Evolutionary conservation across 1,140 invertebrate genomes (phyloP), one percentile per base, ranked within the genome.

Genomic region (Belonocnema kinseyi): DNA sequence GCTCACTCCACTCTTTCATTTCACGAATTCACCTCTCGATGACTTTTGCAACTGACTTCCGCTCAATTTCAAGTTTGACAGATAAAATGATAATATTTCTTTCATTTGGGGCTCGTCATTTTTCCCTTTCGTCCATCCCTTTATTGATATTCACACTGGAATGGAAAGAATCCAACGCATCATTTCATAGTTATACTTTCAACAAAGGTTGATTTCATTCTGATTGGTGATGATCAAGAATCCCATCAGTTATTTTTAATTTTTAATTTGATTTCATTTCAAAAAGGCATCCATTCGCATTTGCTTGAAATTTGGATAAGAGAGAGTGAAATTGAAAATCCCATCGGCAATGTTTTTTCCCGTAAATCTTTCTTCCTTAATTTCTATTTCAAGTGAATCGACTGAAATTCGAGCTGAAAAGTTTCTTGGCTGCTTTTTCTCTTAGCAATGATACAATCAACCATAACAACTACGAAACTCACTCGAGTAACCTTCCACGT

Each of bases 1-100:
- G 79, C 51, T 54, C 70, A 73, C 72, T 50, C 72, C 72, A 77
- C 77, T 70, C 74, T 78, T 83, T 84, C 70, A 79, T 81, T 83
- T 84, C 79, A 76, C 76, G 16, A 58, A 72, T 71, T 77, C 72
- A 56, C 75, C 80, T 77, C 61, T 66, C 61, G 26, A 66, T 66
- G 61, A 66, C 61, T 66, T 66, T 66, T 66, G 61, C 61, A 66
- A 46, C 61, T 66, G 61, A 66, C 26, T 40, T 66, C n/a, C 26
- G 58, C 26, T 66, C 61, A 66, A 40, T 66, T 66, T 66, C 61
- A 66, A 66, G 26, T 16, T 33, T 66, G 61, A 66, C 61, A 40
- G 40, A 40, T 66, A 66, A 66, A 66, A 46, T 66, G 61, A 66
- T 66, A 66, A 66, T 66, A 66, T 66, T 66, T 66, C 61, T 46